A percentile compares a stretch with the other conserved stretches of the same genome.
These are phyloP conservation scores for Brachionus rubens DNA, from an alignment of 1,140 invertebrate species.

Conservation along the genomic window DNA sequence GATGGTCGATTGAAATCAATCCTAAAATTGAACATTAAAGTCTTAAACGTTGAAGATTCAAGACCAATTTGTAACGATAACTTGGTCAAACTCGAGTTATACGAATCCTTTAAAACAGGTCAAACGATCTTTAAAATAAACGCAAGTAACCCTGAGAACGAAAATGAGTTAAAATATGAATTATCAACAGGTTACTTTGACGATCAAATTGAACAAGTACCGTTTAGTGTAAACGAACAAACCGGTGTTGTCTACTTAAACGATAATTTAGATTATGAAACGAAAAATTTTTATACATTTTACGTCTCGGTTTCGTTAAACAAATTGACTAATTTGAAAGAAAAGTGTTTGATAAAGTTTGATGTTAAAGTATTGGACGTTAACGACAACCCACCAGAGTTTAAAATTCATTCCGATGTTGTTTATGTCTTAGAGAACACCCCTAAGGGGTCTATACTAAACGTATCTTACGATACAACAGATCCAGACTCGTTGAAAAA, in stretches of 20 bases:
- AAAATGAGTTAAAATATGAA: not conserved
- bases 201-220: not conserved
- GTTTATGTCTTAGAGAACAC: not conserved
- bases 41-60: conserved; percentile 17
- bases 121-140: not conserved
- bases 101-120: not conserved
- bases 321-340: not conserved
- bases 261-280: not conserved
- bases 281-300: conserved; percentile 7
- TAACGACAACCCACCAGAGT: conserved; percentile 15
- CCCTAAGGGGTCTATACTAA: not conserved
- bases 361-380: not conserved
- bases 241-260: not conserved
- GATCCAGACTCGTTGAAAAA: conserved; percentile 21
- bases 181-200: not conserved
- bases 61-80: not conserved
- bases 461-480: not conserved
- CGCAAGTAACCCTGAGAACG: not conserved
- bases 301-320: not conserved
- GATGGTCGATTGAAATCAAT: conserved; percentile 24
- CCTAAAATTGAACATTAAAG: not conserved
- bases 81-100: not conserved
- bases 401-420: not conserved
- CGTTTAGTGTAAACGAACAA: conserved; percentile 1
- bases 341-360: conserved; percentile 1